Evolutionary conservation across 2,113 vertebrate species (phyloP).

Genomic region (Anas platyrhynchos): DNA sequence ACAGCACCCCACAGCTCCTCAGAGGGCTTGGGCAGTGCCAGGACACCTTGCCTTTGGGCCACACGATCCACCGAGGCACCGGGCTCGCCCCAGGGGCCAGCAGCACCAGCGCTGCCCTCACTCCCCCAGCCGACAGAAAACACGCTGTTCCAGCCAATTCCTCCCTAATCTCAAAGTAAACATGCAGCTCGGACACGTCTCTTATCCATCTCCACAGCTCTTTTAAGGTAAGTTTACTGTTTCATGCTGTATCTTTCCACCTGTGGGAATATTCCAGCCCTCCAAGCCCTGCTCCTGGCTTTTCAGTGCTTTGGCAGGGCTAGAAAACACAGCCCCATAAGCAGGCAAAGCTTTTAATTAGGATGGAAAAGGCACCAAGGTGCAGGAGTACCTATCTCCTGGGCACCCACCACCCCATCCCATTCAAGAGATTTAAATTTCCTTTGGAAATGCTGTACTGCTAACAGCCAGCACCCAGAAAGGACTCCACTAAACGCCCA

Average conservation of each 20-base stretch:
- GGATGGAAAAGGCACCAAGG: background rate
- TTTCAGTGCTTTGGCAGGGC: background rate
- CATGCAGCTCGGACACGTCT: background rate
- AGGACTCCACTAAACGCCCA: background rate
- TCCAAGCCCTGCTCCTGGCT: fast-evolving
- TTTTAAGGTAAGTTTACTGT: background rate
- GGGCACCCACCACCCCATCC: background rate
- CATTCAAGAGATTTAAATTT: fast-evolving
- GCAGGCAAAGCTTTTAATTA: background rate
- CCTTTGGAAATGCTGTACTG: background rate
- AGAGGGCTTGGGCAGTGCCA: background rate
- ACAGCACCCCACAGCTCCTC: background rate
- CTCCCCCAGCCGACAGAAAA: constrained; percentile 21
- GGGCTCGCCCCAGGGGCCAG: background rate
- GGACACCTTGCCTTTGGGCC: background rate
- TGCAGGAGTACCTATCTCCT: background rate
- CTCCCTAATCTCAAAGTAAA: constrained; percentile 38
- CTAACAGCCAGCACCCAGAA: background rate
- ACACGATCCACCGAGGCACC: too few relatives aligned
- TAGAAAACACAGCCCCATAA: fast-evolving
- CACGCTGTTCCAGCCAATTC: constrained; percentile 6
- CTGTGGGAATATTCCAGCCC: background rate
- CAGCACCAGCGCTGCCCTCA: background rate
- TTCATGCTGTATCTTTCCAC: background rate
- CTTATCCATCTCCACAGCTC: background rate